phyloP scores from a whole-genome alignment of 92 coral and sea anemone genomes.

The Porites lobata region DNA sequence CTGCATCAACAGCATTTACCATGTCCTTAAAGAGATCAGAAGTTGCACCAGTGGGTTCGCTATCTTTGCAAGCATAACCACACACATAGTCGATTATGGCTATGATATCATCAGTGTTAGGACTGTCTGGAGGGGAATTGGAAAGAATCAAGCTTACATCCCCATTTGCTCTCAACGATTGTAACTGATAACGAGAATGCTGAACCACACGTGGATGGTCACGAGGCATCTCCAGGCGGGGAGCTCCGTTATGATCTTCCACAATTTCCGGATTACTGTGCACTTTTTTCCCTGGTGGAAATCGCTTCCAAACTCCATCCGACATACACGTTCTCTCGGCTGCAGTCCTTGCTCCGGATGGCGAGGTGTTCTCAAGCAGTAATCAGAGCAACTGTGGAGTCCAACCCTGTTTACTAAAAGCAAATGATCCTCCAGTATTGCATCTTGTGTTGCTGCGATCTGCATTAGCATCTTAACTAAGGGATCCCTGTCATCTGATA shows the following conservation, averaged over 20 bases:
- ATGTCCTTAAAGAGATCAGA: constrained; percentile 52
- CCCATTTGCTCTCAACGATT: constrained; percentile 16
- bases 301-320: constrained; percentile 57
- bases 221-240: constrained; percentile 49
- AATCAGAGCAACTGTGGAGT: constrained; percentile 44
- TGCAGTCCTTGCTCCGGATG: constrained; percentile 49
- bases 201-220: constrained; percentile 40
- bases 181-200: constrained; percentile 29
- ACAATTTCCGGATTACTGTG: not conserved
- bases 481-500: constrained; percentile 53
- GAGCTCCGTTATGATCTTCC: constrained; percentile 6
- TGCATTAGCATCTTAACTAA: constrained; percentile 68
- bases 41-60: constrained; percentile 61
- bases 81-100: constrained; percentile 47
- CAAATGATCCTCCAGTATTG: constrained; percentile 50
- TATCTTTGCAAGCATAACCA: constrained; percentile 59
- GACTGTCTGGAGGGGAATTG: constrained; percentile 45
- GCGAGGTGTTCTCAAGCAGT: constrained; percentile 41
- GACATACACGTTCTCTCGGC: constrained; percentile 46
- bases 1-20: constrained; percentile 48
- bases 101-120: constrained; percentile 54
- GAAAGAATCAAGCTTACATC: constrained; percentile 30
- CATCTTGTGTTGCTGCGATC: constrained; percentile 53
- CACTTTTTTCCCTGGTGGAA: constrained; percentile 28
- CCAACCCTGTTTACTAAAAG: constrained; percentile 53